Evolutionary conservation across 2,888 invertebrate genomes (phyloP), one percentile per base, ranked within the genome.

Genomic region (Spilarctia lutea): DNA sequence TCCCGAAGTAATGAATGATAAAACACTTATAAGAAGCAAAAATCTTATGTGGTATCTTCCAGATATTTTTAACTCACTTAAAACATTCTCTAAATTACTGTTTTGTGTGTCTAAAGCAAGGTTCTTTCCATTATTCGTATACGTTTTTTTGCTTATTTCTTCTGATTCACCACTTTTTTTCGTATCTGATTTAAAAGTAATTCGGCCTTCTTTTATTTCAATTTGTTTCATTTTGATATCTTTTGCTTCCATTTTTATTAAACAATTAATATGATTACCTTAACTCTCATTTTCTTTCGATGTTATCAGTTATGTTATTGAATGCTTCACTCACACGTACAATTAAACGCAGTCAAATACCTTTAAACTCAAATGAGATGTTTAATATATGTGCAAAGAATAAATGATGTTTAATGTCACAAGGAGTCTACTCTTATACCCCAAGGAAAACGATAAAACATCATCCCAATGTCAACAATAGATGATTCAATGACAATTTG

Each of bases 31-130:
- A 20, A 85, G 72, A 0, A 77, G 13, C 63, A 85, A 76, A 13
- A 78, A 80, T 45, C 78, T 77, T 48, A 83, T 24, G 71, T 85
- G 86, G 76, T 85, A 83, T 24, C 73, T 68, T 60, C 86, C 86
- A 65, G 68, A 81, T 63, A 83, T 72, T 60, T 83, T 85, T 2
- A 86, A 80, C 42, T 81, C 77, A 73, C 52, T n/a, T 11, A 85
- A 74, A 3, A 86, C 70, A 69, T 75, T 81, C 74, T 85, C 85
- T 20, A 82, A 75, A 63, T 78, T 76, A 11, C 74, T 67, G 4
- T 30, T 68, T 35, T n/a, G 35, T 2, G 65, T 71, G 2, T 2
- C 35, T 56, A 39, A 56, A 33, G 69, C 27, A 42, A 1, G 24
- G 16, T n/a, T 0, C n/a, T 66, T 35, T 24, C 7, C 8, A 45